Evolutionary conservation across 2,113 vertebrate species (phyloP).

Genomic region (Erythrocebus patas): DNA sequence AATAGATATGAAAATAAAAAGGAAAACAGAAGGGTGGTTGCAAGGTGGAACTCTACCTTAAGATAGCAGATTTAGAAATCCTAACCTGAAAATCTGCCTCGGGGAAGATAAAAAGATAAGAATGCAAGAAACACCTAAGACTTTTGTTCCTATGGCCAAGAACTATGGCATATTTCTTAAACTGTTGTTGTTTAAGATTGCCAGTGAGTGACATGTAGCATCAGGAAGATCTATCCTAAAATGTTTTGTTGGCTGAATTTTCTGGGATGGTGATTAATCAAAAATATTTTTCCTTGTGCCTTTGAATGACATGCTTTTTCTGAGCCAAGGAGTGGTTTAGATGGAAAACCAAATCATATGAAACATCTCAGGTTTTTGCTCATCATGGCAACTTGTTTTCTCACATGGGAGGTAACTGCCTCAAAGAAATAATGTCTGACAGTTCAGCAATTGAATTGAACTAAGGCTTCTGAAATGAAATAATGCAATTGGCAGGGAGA

Average conservation of each 20-base stretch:
- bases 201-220: not conserved
- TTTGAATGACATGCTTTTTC: not conserved
- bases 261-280: slow-evolving; percentile 16
- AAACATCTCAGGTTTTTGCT: not conserved
- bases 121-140: not conserved
- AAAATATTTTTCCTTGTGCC: not conserved
- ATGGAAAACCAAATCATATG: not conserved
- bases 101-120: not conserved
- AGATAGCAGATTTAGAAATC: not conserved
- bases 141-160: not conserved
- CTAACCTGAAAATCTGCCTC: not conserved
- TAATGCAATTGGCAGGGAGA: not conserved
- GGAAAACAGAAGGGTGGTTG: not conserved
- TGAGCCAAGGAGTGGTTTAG: not conserved
- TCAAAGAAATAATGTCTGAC: not conserved
- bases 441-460: not conserved
- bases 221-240: not conserved
- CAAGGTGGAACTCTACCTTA: not conserved
- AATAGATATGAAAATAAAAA: not conserved
- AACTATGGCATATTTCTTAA: slow-evolving; percentile 6
- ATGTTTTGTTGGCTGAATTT: not conserved
- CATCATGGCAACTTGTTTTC: not conserved
- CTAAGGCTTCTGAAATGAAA: not conserved
- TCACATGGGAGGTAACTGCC: not conserved
- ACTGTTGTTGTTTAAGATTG: not conserved